phyloP scores from a whole-genome alignment of 2,797 vertebrate species.

The Halcyon smyrnensis region DNA sequence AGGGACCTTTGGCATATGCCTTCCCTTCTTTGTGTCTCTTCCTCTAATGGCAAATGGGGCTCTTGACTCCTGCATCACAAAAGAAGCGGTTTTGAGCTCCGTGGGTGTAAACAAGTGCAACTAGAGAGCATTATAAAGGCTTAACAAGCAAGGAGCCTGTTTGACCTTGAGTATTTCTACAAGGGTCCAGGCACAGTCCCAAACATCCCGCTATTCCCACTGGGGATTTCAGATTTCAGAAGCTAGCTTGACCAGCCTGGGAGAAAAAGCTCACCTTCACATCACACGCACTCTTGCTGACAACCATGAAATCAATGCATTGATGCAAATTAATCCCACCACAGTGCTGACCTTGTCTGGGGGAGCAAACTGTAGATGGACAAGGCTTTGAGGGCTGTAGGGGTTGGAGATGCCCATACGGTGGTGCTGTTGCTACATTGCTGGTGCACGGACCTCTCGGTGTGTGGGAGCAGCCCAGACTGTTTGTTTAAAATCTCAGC shows the following conservation, averaged over 20 bases:
- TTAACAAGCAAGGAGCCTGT: background rate
- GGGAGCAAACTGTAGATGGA: rapidly evolving
- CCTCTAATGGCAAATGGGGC: background rate
- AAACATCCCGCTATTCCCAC: background rate
- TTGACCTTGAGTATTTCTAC: slow-evolving; percentile 16
- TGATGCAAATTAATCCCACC: background rate
- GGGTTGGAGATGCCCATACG: background rate
- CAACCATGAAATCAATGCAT: background rate
- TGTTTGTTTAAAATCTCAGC: slow-evolving; percentile 40
- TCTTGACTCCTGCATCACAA: background rate
- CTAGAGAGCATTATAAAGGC: rapidly evolving
- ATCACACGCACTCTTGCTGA: background rate
- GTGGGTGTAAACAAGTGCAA: background rate
- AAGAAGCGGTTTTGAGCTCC: background rate
- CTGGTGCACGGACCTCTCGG: rapidly evolving
- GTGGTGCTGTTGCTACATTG: slow-evolving; percentile 47
- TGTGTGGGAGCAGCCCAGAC: background rate
- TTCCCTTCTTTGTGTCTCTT: background rate
- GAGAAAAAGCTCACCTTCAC: background rate
- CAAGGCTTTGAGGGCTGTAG: background rate
- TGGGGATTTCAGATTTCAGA: rapidly evolving
- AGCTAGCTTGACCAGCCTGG: background rate
- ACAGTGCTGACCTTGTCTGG: background rate
- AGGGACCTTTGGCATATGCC: rapidly evolving
- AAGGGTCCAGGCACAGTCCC: background rate